Evolutionary conservation across 1,140 invertebrate species (phyloP).

Genomic region (Orchesella cincta): DNA sequence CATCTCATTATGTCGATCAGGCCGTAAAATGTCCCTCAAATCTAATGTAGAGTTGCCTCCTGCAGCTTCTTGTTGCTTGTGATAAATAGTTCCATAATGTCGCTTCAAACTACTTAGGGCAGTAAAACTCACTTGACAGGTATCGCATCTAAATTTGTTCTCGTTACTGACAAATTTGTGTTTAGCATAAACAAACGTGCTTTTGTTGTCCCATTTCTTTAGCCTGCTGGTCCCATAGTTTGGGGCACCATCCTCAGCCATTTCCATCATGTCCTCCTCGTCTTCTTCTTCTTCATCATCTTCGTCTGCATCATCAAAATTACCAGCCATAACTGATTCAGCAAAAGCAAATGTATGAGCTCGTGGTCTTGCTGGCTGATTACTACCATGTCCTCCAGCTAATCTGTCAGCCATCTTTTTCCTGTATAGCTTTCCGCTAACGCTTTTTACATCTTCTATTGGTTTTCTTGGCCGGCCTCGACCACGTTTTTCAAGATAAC

Average conservation of each 20-base stretch:
- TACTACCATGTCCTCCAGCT: too few species aligned
- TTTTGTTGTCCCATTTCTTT: background rate
- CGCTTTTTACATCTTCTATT: constrained; percentile 16
- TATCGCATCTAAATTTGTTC: background rate
- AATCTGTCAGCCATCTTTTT: constrained; percentile 1
- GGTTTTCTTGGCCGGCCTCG: constrained; percentile 3
- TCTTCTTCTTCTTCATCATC: too few species aligned
- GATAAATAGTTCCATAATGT: constrained; percentile 6
- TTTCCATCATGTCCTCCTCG: too few species aligned
- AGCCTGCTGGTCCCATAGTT: too few species aligned
- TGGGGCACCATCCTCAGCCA: too few species aligned
- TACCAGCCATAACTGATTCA: too few species aligned
- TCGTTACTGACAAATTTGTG: constrained; percentile 19
- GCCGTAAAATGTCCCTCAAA: background rate
- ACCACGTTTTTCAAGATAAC: background rate
- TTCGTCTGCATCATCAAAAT: too few species aligned
- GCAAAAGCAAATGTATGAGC: too few species aligned
- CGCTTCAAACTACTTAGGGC: constrained; percentile 8
- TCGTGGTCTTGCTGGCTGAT: too few species aligned
- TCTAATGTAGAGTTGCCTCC: background rate
- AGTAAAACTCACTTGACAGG: constrained; percentile 1
- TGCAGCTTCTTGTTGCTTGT: constrained; percentile 10
- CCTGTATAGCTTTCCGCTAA: background rate
- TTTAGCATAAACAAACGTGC: constrained; percentile 15
- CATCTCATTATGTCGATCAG: background rate